Percentiles rank a stretch among this genome's conserved stretches.
These are phyloP conservation scores for Solenopsis invicta DNA, from an alignment of 1,140 invertebrate genomes.

Conservation along the genomic window DNA sequence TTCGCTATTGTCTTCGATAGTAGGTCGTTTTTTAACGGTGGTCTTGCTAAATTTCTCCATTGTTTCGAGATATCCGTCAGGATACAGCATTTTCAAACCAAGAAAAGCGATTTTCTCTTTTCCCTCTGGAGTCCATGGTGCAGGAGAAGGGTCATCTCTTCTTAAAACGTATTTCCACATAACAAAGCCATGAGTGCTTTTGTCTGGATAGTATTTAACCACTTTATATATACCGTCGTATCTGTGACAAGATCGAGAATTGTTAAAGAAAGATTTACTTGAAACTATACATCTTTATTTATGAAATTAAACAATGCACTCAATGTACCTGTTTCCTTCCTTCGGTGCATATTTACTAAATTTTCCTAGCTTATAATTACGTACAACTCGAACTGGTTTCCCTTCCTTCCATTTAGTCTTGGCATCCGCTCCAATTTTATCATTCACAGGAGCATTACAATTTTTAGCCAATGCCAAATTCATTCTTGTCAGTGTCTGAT, in stretches of 20 bases:
- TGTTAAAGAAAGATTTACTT: background rate
- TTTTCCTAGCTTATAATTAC: constrained; percentile 92
- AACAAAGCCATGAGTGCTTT: constrained; percentile 91
- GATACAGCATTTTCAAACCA: constrained; percentile 87
- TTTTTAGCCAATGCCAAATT: constrained; percentile 94
- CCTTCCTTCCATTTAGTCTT: constrained; percentile 91
- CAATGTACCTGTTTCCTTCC: constrained; percentile 89
- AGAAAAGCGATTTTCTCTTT: constrained; percentile 86
- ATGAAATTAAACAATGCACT: background rate
- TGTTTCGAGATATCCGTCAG: constrained; percentile 91
- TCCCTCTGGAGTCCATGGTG: constrained; percentile 94
- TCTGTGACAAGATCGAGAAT: constrained; percentile 78
- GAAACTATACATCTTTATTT: background rate
- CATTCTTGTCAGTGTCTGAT: constrained; percentile 92
- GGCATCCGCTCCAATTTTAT: constrained; percentile 90
- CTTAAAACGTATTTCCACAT: constrained; percentile 94
- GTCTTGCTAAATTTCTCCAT: constrained; percentile 84
- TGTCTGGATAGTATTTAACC: constrained; percentile 94
- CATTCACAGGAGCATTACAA: constrained; percentile 91
- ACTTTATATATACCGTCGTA: constrained; percentile 94
- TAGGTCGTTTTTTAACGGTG: constrained; percentile 73
- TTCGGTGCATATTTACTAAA: constrained; percentile 93
- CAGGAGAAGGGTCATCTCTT: constrained; percentile 93
- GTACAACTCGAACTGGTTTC: constrained; percentile 92
- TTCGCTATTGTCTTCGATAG: background rate